Conservation (phyloP, 2,888 invertebrate species). For the Schizaphis graminum region DNA sequence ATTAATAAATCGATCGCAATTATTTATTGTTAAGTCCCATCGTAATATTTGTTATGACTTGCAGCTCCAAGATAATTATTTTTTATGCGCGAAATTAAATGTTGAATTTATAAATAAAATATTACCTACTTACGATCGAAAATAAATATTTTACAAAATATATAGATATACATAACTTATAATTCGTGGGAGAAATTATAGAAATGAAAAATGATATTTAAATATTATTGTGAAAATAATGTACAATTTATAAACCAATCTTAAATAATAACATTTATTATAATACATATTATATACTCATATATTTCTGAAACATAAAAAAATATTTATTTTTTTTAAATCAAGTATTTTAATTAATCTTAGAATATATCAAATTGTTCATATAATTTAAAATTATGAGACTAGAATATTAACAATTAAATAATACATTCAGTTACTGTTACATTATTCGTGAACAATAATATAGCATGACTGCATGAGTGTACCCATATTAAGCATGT, state of each 20-base stretch:
- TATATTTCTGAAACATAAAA: background rate
- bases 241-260: background rate
- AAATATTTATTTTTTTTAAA: background rate
- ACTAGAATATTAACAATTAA: conserved; percentile 12
- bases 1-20: background rate
- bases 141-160: background rate
- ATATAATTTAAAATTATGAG: background rate
- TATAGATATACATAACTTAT: background rate
- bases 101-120: background rate
- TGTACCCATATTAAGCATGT: background rate
- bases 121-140: background rate
- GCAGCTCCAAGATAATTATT: background rate
- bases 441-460: conserved; percentile 3
- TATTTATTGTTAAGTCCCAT: background rate
- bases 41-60: background rate
- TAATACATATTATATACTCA: background rate
- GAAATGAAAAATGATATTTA: background rate
- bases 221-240: background rate
- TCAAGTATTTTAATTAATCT: background rate
- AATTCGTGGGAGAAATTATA: background rate
- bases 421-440: background rate
- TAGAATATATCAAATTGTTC: background rate
- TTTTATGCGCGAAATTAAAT: background rate
- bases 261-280: background rate
- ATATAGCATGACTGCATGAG: background rate